Conservation (phyloP, 2,888 invertebrate species). For the Phoenoteleia sp. region DNA sequence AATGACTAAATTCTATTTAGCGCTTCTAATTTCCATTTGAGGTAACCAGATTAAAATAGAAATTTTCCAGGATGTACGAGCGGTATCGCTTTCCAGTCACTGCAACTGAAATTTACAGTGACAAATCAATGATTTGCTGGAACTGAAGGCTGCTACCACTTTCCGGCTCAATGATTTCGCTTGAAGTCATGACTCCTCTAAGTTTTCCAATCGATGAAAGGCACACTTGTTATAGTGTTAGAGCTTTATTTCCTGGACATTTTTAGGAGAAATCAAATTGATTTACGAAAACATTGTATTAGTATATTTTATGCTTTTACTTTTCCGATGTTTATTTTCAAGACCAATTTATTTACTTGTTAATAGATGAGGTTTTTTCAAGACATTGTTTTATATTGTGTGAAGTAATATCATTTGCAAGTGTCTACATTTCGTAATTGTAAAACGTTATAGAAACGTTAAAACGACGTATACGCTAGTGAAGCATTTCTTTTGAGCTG, state of each 20-base stretch:
- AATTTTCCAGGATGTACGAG: constrained; percentile 24
- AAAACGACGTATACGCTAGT: no score
- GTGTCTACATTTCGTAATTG: no score
- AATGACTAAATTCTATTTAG: constrained; percentile 36
- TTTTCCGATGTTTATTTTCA: no score
- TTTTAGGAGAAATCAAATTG: no score
- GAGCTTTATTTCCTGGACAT: neutral
- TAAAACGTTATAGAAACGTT: no score
- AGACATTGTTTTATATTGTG: no score
- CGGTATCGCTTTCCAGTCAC: constrained; percentile 47
- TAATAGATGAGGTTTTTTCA: no score
- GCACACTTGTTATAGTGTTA: neutral
- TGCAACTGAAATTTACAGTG: constrained; percentile 59
- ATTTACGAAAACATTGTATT: no score
- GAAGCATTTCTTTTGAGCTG: no score
- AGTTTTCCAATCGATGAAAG: constrained; percentile 58
- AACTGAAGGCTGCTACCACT: constrained; percentile 47
- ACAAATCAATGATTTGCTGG: constrained; percentile 65
- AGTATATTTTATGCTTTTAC: no score
- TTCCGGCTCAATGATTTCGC: constrained; percentile 52
- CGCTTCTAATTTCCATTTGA: constrained; percentile 43
- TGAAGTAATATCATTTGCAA: no score
- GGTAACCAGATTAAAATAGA: constrained; percentile 22
- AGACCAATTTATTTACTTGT: no score
- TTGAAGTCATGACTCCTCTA: constrained; percentile 49